phyloP scores from a whole-genome alignment of 2,797 vertebrate species.

The Acipenser transmontanus region DNA sequence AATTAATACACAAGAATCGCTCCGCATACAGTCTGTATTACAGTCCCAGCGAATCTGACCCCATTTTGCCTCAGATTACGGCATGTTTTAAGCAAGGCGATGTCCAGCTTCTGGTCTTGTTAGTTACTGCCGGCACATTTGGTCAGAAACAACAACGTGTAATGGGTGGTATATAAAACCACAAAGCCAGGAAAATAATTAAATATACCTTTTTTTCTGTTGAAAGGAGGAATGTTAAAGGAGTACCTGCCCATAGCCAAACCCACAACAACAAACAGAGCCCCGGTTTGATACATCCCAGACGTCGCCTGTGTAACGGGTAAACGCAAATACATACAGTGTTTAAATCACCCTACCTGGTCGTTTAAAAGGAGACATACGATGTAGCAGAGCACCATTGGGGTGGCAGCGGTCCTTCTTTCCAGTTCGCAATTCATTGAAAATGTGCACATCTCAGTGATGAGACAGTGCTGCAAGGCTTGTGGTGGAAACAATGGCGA shows the following conservation, averaged over 20 bases:
- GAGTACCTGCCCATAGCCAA: not conserved
- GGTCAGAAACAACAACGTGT: no score
- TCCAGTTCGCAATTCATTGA: not conserved
- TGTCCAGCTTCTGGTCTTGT: no score
- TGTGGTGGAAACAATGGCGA: slow-evolving; percentile 64
- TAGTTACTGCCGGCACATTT: no score
- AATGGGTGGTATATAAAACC: no score
- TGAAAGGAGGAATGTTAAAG: not conserved
- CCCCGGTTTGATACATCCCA: slow-evolving; percentile 6
- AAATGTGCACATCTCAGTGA: slow-evolving; percentile 17
- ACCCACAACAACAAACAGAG: slow-evolving; percentile 8
- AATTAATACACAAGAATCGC: no score
- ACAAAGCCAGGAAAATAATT: not conserved
- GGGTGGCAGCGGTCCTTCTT: slow-evolving; percentile 26
- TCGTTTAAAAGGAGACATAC: slow-evolving; percentile 32
- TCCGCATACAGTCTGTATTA: no score
- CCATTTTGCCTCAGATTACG: no score
- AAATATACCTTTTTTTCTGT: not conserved
- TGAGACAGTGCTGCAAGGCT: slow-evolving; percentile 30
- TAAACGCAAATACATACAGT: not conserved
- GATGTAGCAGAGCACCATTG: slow-evolving; percentile 24
- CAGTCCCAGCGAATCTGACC: no score
- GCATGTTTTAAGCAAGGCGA: no score
- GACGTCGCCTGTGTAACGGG: not conserved
- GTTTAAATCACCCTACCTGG: slow-evolving; percentile 45